Percentiles rank a stretch among this genome's conserved stretches.
These are phyloP conservation scores for Drosophila funebris DNA, from an alignment of 1,140 invertebrate species.

Conservation along the genomic window DNA sequence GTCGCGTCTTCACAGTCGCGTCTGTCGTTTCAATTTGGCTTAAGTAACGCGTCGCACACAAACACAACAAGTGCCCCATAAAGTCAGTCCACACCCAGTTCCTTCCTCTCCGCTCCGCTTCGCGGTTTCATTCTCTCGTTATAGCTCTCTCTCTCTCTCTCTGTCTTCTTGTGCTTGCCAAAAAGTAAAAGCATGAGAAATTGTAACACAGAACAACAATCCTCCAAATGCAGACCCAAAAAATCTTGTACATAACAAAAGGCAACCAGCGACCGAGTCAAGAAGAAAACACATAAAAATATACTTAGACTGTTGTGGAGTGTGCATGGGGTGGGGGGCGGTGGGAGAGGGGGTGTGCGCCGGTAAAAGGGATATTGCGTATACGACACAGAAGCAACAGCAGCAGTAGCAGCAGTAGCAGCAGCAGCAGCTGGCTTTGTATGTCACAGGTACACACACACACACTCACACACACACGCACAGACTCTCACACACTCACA, in stretches of 20 bases:
- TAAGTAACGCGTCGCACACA: constrained; percentile 53
- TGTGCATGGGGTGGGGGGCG: background rate
- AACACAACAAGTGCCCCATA: constrained; percentile 78
- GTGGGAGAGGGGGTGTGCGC: background rate
- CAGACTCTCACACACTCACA: constrained; percentile 27
- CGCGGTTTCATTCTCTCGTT: too few species aligned
- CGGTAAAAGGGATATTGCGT: constrained; percentile 54
- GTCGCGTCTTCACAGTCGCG: constrained; percentile 46
- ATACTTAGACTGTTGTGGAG: constrained; percentile 45
- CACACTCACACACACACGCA: constrained; percentile 19
- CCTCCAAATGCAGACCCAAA: background rate
- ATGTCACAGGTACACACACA: constrained; percentile 50
- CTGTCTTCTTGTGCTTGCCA: constrained; percentile 3
- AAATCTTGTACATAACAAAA: constrained; percentile 26
- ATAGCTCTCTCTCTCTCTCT: background rate
- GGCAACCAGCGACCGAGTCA: constrained; percentile 19
- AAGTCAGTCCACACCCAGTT: constrained; percentile 13
- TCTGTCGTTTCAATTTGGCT: constrained; percentile 63
- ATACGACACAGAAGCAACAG: constrained; percentile 44
- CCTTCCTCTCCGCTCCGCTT: too few species aligned
- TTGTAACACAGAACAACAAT: constrained; percentile 27
- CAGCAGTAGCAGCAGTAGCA: too few species aligned
- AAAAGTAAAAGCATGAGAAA: constrained; percentile 48
- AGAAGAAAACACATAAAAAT: constrained; percentile 58
- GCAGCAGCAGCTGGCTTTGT: constrained; percentile 35